Base-by-base conservation (phyloP, 2,888 invertebrate genomes). In the Ennomos fuscantarius region DNA sequence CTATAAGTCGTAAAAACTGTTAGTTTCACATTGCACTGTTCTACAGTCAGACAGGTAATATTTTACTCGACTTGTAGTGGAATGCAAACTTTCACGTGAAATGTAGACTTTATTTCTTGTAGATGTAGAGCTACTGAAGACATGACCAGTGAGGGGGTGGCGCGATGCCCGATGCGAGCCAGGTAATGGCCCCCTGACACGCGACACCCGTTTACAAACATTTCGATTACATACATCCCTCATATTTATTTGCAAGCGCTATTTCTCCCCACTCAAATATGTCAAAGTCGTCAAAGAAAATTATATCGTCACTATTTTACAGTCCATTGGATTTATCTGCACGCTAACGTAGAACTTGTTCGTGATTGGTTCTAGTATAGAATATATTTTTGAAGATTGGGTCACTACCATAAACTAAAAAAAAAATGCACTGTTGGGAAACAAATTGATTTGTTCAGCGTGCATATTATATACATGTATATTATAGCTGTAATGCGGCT, bases 121-220 rank as follows among this genome's bases (percentile, higher is more conserved):
- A 64, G 66, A 67, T 49, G 49, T 53, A 58, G 48, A 35, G 6
- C 24, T 24, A 6, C 11, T 62, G 63, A 66, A 68, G 65, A 24
- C 24, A 24, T 24, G 6, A 2, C 24, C 0, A 24, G 6, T 50
- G 66, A 50, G 69, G 68, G 70, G 68, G 69, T 64, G 69, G 63
- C 32, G 72, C 67, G 70, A 63, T 61, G 57, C 60, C 60, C 71
- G 68, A 65, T 68, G 54, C 47, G 31, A 52, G 46, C 40, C 77
- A 81, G 82, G 81, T 89, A 87, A 89, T 85, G 78, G 82, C 68
- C 68, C 70, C 65, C 62, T 75, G 82, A 81, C 88, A 89, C 88
- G 89, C 89, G 82, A 86, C 85, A 83, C 74, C 77, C 80, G 83
- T 86, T 88, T 85, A 87, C 87, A 88, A 89, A 89, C 85, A 88